Base-by-base conservation (phyloP, 1,140 invertebrate species). In the Centruroides vittatus region DNA sequence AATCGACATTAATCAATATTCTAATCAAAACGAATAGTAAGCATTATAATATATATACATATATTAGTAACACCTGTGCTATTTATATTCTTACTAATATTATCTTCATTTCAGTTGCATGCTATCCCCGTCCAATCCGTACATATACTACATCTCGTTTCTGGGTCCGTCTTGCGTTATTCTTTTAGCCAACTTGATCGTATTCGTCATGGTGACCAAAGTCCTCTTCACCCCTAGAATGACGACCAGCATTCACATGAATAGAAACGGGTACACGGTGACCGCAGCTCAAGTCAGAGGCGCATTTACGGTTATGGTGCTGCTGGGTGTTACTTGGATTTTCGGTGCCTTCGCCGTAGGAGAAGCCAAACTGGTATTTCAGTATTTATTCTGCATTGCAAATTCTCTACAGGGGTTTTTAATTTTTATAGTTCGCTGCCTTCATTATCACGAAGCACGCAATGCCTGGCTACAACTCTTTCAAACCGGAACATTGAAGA, bases 281-380 rank as follows among this genome's bases (percentile, higher is more conserved):
- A 64, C 62, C 10, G 58, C 64, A 5, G 70, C 71, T 0, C 75
- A 80, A 71, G 72, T 80, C 7, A 73, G 77, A 36, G 78, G 78
- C 10, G 74, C 78, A 9, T 73, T 79, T 54, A 78, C 78, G 1
- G 76, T 80, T 8, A 78, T 80, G 74, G 72, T 78, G 11, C 67
- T 80, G 5, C 70, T 80, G 5, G 79, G 79, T 12, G 70, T 80
- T 47, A 78, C 78, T 1, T 81, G 79, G 79, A 71, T 79, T 2
- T 74, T 78, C 47, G 79, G 78, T 10, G 72, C 77, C 5, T 69
- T 79, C 35, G 78, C 78, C 35, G 70, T 79, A 13, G 74, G 75
- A 50, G 71, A 74, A 47, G 71, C 74, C 3, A 71, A 74, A 59
- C 55, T 79, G 2, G 68, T 74, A 5, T 76, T 79, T 62, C 74